Base-by-base conservation (phyloP, 2,888 invertebrate species). In the Himalopsyche kuldschensis region DNA sequence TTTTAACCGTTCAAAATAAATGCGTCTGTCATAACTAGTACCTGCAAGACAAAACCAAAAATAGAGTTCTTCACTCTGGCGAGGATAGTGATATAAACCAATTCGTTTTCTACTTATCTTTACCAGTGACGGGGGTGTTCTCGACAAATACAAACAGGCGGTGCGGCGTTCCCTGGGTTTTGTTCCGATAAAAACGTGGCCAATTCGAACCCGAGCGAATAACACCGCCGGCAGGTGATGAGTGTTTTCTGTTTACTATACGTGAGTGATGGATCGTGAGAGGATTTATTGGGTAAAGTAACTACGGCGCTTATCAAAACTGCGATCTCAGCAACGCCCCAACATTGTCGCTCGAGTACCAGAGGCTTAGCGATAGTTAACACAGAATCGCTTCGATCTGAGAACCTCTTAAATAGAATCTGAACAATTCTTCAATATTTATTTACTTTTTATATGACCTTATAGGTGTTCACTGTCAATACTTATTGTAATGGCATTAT, bases 171-270 rank as follows among this genome's bases (percentile, higher is more conserved):
- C 75, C 75, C 41, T 24, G 41, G 84, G 79, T 77, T 84, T 84
- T 69, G 48, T 84, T 31, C 31, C 32, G 79, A 78, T 63, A 80
- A 83, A 83, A 83, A 79, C 83, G 82, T 83, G 81, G 80, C 77
- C 63, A 76, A 32, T 78, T 63, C 77, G 27, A 63, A n/a, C 30
- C 30, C 24, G 46, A 30, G 80, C 63, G 82, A 79, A 55, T 82
- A 79, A 79, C 63, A 32, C 27, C 63, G 69, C 10, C 46, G 82
- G 47, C 84, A 85, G 83, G 85, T 85, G 85, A 85, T 78, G 81
- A 82, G 83, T 83, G 82, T 79, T 83, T 85, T 81, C 78, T 85
- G 85, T 85, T 85, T 85, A 81, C 63, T 48, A 75, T 84, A 85
- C 85, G 85, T 84, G 85, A 84, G 85, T 47, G 75, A 32, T 47